These are phyloP conservation scores for Paramormyrops hopkinsi DNA, from an alignment of 2,797 vertebrate genomes.

Conservation along the genomic window DNA sequence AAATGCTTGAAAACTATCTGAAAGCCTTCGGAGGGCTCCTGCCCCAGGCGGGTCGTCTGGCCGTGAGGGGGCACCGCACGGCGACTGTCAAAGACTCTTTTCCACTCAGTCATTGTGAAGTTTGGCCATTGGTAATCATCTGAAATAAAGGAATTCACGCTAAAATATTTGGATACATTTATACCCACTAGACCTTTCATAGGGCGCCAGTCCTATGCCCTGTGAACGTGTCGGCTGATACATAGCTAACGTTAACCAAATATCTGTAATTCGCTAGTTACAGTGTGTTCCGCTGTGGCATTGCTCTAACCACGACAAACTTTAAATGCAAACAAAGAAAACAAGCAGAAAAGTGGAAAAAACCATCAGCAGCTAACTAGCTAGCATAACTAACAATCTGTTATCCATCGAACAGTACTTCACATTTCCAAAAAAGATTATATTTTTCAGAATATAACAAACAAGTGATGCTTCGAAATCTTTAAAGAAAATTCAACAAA, in stretches of 20 bases:
- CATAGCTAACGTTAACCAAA: not conserved
- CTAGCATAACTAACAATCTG: not conserved
- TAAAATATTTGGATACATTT: not conserved
- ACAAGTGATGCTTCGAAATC: not conserved
- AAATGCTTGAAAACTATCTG: conserved; percentile 63
- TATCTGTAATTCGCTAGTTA: not conserved
- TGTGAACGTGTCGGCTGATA: not conserved
- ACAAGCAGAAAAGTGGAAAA: not conserved
- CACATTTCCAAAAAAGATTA: not conserved
- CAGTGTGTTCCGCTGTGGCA: not conserved
- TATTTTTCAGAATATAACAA: not conserved
- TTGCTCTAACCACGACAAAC: not conserved
- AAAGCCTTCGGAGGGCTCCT: conserved; percentile 53
- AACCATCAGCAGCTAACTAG: not conserved
- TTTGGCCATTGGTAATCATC: not conserved
- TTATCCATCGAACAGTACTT: not conserved
- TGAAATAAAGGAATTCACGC: not conserved
- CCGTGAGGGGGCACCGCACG: conserved; percentile 60
- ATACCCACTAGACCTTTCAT: not conserved
- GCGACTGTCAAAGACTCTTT: conserved; percentile 48
- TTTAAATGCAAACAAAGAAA: not conserved
- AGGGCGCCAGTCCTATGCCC: not conserved
- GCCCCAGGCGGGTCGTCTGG: conserved; percentile 54
- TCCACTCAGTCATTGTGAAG: conserved; percentile 61
- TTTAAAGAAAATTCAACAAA: not conserved